These are phyloP conservation scores for Drosophila teissieri DNA, from an alignment of 1,140 invertebrate genomes.

Conservation along the genomic window DNA sequence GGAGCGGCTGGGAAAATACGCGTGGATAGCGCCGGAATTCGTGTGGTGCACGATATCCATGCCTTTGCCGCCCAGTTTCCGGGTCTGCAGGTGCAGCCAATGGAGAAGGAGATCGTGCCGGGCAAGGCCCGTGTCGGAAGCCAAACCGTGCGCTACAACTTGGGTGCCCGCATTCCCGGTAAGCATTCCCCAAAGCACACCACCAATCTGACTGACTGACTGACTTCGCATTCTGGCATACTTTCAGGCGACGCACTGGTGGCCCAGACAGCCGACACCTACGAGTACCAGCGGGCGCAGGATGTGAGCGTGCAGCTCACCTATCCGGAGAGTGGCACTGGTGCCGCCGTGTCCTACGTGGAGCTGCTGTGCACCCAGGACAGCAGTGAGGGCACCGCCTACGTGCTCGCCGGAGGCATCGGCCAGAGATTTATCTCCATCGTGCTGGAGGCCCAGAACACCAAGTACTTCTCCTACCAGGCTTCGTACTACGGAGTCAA, in stretches of 20 bases:
- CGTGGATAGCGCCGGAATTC: conserved; percentile 34
- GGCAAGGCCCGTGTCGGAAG: conserved; percentile 3
- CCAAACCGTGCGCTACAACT: conserved; percentile 58
- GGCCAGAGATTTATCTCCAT: conserved; percentile 77
- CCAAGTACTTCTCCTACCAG: conserved; percentile 69
- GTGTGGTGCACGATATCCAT: conserved; percentile 64
- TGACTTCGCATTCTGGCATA: conserved; percentile 2
- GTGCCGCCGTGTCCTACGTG: conserved; percentile 66
- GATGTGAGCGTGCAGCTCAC: conserved; percentile 73
- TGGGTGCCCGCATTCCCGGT: conserved; percentile 67
- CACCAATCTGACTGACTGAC: not conserved
- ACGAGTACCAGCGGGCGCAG: conserved; percentile 47
- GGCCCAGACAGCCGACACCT: conserved; percentile 66
- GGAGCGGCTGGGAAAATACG: conserved; percentile 34
- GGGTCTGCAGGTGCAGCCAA: conserved; percentile 40
- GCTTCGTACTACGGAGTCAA: conserved; percentile 61
- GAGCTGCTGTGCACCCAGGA: conserved; percentile 75
- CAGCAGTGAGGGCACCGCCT: conserved; percentile 66
- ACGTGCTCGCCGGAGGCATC: conserved; percentile 76
- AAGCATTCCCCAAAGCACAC: conserved; percentile 21
- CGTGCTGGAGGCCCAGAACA: conserved; percentile 69
- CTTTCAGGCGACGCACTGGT: conserved; percentile 74
- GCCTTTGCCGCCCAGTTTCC: conserved; percentile 65
- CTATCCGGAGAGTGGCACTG: conserved; percentile 67
- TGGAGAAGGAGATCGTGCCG: conserved; percentile 37